These are phyloP conservation scores for Apodemia hepburni DNA, from an alignment of 2,888 invertebrate species.

Conservation along the genomic window DNA sequence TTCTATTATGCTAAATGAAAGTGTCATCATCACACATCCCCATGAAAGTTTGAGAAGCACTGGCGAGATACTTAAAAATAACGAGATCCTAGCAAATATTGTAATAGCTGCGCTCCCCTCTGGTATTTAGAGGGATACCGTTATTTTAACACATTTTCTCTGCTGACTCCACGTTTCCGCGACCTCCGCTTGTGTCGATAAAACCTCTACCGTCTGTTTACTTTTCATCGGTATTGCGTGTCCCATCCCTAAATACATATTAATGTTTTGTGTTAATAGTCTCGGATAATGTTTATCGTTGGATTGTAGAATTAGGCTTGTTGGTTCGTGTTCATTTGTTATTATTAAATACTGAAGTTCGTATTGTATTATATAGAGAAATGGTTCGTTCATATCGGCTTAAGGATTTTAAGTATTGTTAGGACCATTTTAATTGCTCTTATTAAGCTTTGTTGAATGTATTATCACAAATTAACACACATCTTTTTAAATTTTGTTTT, in stretches of 20 bases:
- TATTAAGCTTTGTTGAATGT: neutral
- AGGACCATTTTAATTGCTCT: neutral
- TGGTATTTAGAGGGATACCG: slow-evolving; percentile 36
- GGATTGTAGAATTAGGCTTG: slow-evolving; percentile 37
- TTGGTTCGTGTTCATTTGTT: slow-evolving; percentile 25
- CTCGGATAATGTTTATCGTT: slow-evolving; percentile 48
- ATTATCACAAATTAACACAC: neutral
- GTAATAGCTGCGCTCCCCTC: slow-evolving; percentile 52
- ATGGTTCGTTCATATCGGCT: neutral
- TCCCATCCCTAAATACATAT: slow-evolving; percentile 53
- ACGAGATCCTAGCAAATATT: slow-evolving; percentile 78
- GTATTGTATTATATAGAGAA: neutral
- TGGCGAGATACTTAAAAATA: slow-evolving; percentile 76
- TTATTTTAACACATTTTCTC: slow-evolving; percentile 63
- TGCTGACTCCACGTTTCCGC: slow-evolving; percentile 50
- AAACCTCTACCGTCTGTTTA: slow-evolving; percentile 43
- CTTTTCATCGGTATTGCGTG: slow-evolving; percentile 55
- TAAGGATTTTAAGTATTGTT: neutral
- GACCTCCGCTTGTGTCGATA: slow-evolving; percentile 42
- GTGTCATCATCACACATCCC: neutral
- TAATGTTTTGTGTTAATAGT: slow-evolving; percentile 56
- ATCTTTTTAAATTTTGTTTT: neutral
- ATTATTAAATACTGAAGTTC: slow-evolving; percentile 10
- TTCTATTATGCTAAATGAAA: neutral
- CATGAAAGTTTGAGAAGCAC: slow-evolving; percentile 52